Evolutionary conservation across 2,888 invertebrate species (phyloP).

Genomic region (Alviniconcha strummeri): DNA sequence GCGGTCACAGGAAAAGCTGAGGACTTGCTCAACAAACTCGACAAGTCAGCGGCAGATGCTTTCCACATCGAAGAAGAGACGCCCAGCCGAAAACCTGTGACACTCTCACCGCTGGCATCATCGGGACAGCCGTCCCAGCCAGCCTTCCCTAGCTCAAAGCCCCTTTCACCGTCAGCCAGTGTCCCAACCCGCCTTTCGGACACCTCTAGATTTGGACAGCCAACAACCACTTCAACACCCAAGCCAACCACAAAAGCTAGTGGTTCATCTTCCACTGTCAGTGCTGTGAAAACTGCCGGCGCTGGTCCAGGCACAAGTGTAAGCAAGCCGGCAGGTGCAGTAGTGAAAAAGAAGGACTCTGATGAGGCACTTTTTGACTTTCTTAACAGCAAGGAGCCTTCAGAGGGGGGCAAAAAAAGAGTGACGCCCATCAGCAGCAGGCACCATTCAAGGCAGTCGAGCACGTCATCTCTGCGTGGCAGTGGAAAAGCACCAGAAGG

Average conservation of each 20-base stretch:
- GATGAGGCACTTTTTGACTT: conserved; percentile 75
- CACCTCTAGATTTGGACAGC: conserved; percentile 9
- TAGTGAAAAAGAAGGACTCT: conserved; percentile 62
- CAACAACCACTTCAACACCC: conserved; percentile 17
- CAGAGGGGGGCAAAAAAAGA: conserved; percentile 51
- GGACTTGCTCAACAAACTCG: conserved; percentile 83
- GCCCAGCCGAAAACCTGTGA: background rate
- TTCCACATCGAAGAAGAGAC: conserved; percentile 54
- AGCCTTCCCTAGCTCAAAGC: background rate
- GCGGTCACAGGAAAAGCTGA: conserved; percentile 85
- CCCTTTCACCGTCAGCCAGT: conserved; percentile 53
- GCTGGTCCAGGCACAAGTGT: conserved; percentile 15
- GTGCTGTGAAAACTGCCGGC: conserved; percentile 31
- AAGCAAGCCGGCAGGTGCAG: conserved; percentile 27
- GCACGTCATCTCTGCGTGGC: conserved; percentile 66
- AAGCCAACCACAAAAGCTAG: background rate
- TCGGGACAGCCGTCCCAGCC: conserved; percentile 1
- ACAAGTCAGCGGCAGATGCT: conserved; percentile 84
- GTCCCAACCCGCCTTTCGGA: conserved; percentile 54
- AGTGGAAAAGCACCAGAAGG: conserved; percentile 31
- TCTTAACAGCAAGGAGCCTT: conserved; percentile 70
- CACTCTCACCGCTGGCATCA: conserved; percentile 3
- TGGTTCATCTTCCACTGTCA: conserved; percentile 3
- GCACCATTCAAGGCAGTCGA: conserved; percentile 70
- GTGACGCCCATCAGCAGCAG: conserved; percentile 56